A percentile compares a stretch with the other conserved stretches of the same genome.
Conservation (phyloP, 2,797 vertebrate genomes). For the Trematomus bernacchii region DNA sequence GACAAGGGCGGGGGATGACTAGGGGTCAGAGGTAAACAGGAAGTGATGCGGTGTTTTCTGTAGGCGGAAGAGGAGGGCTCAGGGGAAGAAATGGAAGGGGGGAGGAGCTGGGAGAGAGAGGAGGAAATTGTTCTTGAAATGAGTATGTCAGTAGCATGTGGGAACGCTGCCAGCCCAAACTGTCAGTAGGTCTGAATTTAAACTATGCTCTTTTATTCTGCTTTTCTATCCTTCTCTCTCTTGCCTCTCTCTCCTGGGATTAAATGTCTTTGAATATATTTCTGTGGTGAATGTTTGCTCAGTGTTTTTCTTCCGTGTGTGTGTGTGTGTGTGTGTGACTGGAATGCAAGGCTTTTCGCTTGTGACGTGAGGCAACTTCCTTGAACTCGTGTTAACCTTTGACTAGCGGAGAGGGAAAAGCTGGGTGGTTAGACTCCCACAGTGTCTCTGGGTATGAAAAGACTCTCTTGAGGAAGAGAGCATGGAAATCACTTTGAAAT, state of each 20-base stretch:
- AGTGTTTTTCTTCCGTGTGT: slow-evolving; percentile 11
- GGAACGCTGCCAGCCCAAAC: slow-evolving; percentile 82
- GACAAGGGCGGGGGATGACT: slow-evolving; percentile 60
- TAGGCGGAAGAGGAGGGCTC: slow-evolving; percentile 75
- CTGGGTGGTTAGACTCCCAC: slow-evolving; percentile 1
- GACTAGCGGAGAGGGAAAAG: slow-evolving; percentile 24
- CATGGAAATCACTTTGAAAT: slow-evolving; percentile 31
- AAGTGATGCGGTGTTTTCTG: slow-evolving; percentile 78
- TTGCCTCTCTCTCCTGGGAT: slow-evolving; percentile 41
- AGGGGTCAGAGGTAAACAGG: slow-evolving; percentile 88
- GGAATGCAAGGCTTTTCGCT: slow-evolving; percentile 69
- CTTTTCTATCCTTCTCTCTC: slow-evolving; percentile 44
- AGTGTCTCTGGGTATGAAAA: slow-evolving; percentile 16
- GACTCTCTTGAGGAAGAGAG: background rate
- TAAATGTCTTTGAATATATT: slow-evolving; percentile 59
- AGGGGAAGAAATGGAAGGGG: slow-evolving; percentile 24
- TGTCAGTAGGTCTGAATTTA: slow-evolving; percentile 85
- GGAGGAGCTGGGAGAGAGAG: slow-evolving; percentile 61
- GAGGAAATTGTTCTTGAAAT: slow-evolving; percentile 80
- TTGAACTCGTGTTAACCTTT: slow-evolving; percentile 77
- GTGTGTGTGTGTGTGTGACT: slow-evolving; percentile 53
- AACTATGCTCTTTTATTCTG: slow-evolving; percentile 69
- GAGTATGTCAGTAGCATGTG: slow-evolving; percentile 80
- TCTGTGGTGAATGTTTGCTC: slow-evolving; percentile 33
- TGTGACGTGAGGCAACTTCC: slow-evolving; percentile 68